Conservation (phyloP, 2,797 vertebrate species). For the Caiman crocodilus region DNA sequence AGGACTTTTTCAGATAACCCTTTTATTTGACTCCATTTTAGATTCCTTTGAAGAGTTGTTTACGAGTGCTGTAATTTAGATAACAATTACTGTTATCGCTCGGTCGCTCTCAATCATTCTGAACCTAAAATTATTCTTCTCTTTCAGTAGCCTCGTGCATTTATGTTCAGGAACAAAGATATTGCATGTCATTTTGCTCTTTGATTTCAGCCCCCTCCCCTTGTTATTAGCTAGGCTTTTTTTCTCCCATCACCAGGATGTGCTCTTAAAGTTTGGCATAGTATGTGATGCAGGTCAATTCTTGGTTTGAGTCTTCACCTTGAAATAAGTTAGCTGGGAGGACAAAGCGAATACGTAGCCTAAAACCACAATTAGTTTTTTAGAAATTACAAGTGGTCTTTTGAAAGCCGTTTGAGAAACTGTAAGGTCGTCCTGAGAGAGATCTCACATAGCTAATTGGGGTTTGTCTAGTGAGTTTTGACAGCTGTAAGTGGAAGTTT, state of each 20-base stretch:
- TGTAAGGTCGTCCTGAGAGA: background rate
- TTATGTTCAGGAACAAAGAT: background rate
- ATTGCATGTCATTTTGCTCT: background rate
- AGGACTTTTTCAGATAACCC: slow-evolving; percentile 37
- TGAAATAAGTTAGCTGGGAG: background rate
- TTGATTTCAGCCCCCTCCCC: slow-evolving; percentile 24
- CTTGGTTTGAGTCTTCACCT: background rate
- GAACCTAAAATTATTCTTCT: slow-evolving; percentile 10
- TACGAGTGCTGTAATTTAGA: background rate
- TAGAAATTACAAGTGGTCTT: slow-evolving; percentile 18
- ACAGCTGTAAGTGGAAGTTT: slow-evolving; percentile 23
- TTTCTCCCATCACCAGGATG: background rate
- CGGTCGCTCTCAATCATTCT: slow-evolving; percentile 49
- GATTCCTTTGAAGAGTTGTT: slow-evolving; percentile 5
- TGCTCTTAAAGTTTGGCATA: background rate
- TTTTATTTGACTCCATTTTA: background rate
- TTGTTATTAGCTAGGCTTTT: slow-evolving; percentile 36
- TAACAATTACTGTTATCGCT: background rate
- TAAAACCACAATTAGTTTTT: slow-evolving; percentile 12
- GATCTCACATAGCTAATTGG: slow-evolving; percentile 38
- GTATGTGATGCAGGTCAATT: background rate
- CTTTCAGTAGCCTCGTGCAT: slow-evolving; percentile 17
- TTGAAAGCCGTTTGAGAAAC: slow-evolving; percentile 35
- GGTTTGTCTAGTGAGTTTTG: slow-evolving; percentile 45
- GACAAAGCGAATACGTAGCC: background rate